Percentiles rank a stretch among this genome's conserved stretches.
Evolutionary conservation across 2,888 invertebrate species (phyloP).

Genomic region (Harpagoxenus sublaevis): DNA sequence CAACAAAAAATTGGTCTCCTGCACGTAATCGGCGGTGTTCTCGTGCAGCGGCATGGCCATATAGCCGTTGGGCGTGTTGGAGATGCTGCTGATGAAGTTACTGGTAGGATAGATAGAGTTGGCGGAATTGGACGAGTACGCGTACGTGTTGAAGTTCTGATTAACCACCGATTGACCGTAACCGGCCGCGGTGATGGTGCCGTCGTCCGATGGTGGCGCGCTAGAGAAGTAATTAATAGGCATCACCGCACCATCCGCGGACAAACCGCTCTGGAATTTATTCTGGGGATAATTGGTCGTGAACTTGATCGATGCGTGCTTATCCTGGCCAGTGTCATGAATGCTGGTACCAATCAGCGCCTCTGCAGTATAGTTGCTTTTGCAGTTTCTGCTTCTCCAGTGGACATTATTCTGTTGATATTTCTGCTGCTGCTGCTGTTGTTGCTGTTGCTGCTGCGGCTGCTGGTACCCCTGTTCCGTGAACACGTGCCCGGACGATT

Average conservation of each 20-base stretch:
- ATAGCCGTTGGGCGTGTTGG: conserved; percentile 83
- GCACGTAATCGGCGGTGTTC: conserved; percentile 81
- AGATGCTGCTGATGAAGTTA: conserved; percentile 84
- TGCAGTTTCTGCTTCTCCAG: conserved; percentile 84
- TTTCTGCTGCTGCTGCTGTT: conserved; percentile 78
- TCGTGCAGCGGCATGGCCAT: conserved; percentile 84
- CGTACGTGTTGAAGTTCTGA: conserved; percentile 84
- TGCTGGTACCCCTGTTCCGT: conserved; percentile 74
- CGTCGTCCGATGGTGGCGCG: conserved; percentile 78
- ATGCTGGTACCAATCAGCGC: conserved; percentile 83
- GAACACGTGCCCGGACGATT: conserved; percentile 72
- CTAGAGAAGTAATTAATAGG: conserved; percentile 84
- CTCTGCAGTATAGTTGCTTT: conserved; percentile 86
- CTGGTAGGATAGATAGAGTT: conserved; percentile 84
- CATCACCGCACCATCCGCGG: conserved; percentile 79
- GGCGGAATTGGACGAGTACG: conserved; percentile 81
- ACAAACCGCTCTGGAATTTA: conserved; percentile 81
- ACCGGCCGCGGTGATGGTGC: conserved; percentile 70
- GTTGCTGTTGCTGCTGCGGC: conserved; percentile 54
- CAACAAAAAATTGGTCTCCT: conserved; percentile 82
- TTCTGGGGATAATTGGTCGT: conserved; percentile 82
- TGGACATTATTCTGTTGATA: conserved; percentile 83
- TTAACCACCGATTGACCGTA: conserved; percentile 84
- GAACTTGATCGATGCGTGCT: conserved; percentile 83
- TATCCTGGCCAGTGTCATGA: conserved; percentile 80